Conservation (phyloP, 2,888 invertebrate species). For the Zonitis immaculata region DNA sequence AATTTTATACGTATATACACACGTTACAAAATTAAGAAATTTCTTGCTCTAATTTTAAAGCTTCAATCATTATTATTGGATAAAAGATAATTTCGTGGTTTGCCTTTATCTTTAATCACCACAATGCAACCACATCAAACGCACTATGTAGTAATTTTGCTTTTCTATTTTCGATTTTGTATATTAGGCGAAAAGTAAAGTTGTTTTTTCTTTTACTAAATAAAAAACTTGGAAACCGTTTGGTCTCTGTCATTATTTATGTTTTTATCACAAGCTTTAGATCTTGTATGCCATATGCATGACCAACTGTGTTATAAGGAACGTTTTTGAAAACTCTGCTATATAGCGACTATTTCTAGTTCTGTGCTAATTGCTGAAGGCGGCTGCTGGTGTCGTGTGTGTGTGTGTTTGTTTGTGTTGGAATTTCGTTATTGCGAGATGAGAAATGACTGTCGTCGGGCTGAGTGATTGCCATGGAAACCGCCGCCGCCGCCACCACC, state of each 20-base stretch:
- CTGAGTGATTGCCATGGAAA: constrained; percentile 48
- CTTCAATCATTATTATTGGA: no score
- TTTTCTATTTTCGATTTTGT: not conserved
- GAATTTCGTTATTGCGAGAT: constrained; percentile 45
- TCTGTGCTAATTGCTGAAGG: constrained; percentile 50
- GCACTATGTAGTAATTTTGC: no score
- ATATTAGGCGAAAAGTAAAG: not conserved
- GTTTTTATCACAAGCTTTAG: constrained; percentile 10
- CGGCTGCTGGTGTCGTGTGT: no score
- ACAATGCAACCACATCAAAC: no score
- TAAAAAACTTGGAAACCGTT: no score
- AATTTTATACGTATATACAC: not conserved
- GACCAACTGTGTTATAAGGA: constrained; percentile 23
- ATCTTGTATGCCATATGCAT: constrained; percentile 21
- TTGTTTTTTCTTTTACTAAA: no score
- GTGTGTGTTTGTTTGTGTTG: no score
- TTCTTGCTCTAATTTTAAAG: no score
- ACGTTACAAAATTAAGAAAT: no score
- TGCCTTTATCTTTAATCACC: no score
- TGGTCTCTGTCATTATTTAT: constrained; percentile 8
- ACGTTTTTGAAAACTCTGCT: constrained; percentile 31
- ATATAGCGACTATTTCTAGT: constrained; percentile 47
- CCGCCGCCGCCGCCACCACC: constrained; percentile 32
- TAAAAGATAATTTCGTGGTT: no score
- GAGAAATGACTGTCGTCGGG: constrained; percentile 47